Evolutionary conservation across 1,140 invertebrate species (phyloP).

Genomic region (Homarus americanus): DNA sequence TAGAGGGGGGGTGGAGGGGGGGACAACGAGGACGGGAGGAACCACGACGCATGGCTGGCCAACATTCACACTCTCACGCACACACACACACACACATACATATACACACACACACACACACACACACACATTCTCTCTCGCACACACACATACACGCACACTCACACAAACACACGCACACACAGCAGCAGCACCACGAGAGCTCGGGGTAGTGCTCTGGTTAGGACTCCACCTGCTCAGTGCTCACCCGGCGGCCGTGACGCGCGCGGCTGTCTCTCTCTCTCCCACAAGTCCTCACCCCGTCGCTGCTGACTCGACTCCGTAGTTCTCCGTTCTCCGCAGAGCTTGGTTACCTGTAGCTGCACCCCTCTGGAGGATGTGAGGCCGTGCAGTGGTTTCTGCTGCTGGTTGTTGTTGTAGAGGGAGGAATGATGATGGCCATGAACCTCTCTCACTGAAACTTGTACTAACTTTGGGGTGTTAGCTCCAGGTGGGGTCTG

Average conservation of each 20-base stretch:
- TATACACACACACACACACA: background rate
- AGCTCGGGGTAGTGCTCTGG: background rate
- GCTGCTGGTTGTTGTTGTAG: no score
- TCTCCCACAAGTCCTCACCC: no score
- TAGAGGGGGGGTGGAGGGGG: background rate
- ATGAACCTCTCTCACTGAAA: no score
- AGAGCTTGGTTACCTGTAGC: background rate
- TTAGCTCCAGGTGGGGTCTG: no score
- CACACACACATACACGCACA: background rate
- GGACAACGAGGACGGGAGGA: background rate
- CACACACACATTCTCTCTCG: background rate
- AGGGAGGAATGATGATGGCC: no score
- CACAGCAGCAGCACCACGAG: no score
- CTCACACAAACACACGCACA: background rate
- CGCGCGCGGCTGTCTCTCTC: background rate
- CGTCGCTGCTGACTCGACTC: background rate
- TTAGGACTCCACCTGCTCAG: background rate
- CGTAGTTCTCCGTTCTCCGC: no score
- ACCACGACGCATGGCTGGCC: background rate
- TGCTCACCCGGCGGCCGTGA: background rate
- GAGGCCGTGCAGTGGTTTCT: no score
- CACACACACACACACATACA: no score
- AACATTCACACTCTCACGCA: background rate
- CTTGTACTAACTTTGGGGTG: no score
- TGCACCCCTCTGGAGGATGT: no score